These are phyloP conservation scores for Meandrusa payeni DNA, from an alignment of 2,888 invertebrate species.

Conservation along the genomic window DNA sequence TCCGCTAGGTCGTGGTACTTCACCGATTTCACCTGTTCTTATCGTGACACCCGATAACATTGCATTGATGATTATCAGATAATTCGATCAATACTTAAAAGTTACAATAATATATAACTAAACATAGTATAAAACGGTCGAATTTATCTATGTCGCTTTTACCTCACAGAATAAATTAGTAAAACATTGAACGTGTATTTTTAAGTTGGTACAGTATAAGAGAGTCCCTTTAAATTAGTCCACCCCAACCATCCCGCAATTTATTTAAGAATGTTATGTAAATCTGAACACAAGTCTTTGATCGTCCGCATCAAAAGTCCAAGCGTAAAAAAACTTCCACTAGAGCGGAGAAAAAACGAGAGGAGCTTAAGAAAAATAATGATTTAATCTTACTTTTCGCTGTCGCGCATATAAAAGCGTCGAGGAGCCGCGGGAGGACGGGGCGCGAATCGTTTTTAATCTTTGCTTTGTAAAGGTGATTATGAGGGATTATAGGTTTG, in stretches of 20 bases:
- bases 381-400: conserved; percentile 81
- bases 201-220: conserved; percentile 64
- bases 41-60: no score
- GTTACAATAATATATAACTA: no score
- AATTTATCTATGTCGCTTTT: conserved; percentile 17
- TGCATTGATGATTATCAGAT: no score
- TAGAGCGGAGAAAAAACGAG: conserved; percentile 71
- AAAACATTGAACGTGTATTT: conserved; percentile 64
- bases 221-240: conserved; percentile 48
- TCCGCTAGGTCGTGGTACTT: no score
- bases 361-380: conserved; percentile 80
- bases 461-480: conserved; percentile 83
- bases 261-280: conserved; percentile 81
- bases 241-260: conserved; percentile 64
- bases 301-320: conserved; percentile 80
- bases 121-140: no score
- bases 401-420: conserved; percentile 74
- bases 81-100: no score
- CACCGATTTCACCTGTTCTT: no score
- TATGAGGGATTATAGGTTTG: conserved; percentile 82
- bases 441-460: conserved; percentile 81
- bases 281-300: conserved; percentile 80
- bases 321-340: conserved; percentile 71
- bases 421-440: conserved; percentile 38
- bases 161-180: conserved; percentile 43